Base-by-base conservation (phyloP, 1,140 invertebrate genomes). In the Latrodectus geometricus region DNA sequence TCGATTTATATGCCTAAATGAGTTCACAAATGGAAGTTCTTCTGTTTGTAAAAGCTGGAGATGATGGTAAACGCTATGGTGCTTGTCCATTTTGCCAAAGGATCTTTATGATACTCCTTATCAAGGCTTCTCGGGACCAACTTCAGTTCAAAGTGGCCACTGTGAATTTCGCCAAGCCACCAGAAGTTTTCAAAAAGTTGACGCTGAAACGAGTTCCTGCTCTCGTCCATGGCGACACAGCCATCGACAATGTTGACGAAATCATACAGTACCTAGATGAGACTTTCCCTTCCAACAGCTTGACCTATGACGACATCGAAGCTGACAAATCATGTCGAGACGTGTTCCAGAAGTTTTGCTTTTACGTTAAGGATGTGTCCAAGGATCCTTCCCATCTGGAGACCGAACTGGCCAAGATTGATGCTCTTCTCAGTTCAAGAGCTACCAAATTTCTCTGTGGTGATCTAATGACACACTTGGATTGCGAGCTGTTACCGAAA, bases 271-370 rank as follows among this genome's bases (percentile, higher is more conserved):
- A 93, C 88, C 81, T 94, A n/a, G 93, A 93, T 88, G 89, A 89
- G 52, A 89, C 89, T 83, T 93, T 92, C 89, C 93, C 92, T 8
- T 88, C 90, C 56, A 90, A 90, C 8, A 89, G 90, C 61, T 88
- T 93, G 50, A 88, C 89, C 50, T 92, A 92, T 89, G 90, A 91
- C 72, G 92, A 92, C 86, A 85, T 89, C 5, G 89, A 91, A 17
- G 93, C 93, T 0, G 92, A 92, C 80, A 89, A 91, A 8, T 92
- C 91, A 8, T 92, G 90, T 83, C 90, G 92, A 80, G 91, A 93
- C 88, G 91, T 94, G 77, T 94, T 94, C 89, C 93, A 93, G 35
- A 93, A 93, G 88, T 94, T 94, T 89, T 93, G 92, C 79, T 93
- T 92, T 89, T 94, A 91, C 90, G 91, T 94, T 70, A 93, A 93